phyloP scores from a whole-genome alignment of 2,113 vertebrate species.

The Strix uralensis region DNA sequence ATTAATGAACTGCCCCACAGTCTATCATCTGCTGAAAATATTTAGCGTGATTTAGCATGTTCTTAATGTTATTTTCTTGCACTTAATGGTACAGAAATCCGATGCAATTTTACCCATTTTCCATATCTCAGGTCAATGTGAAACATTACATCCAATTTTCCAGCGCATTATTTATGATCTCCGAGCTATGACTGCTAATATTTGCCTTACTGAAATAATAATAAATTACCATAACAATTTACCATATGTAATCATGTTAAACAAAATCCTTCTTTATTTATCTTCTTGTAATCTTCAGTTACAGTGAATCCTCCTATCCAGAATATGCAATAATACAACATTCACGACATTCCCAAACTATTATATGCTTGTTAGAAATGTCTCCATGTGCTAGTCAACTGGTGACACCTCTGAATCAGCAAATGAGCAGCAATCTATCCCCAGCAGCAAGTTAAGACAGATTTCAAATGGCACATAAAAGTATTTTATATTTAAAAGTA shows the following conservation, averaged over 20 bases:
- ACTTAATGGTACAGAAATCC: slow-evolving; percentile 35
- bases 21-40: slow-evolving; percentile 14
- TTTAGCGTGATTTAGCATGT: not conserved
- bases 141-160: slow-evolving; percentile 26
- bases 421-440: not conserved
- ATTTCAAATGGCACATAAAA: not conserved
- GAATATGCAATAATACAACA: not conserved
- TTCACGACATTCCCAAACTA: not conserved
- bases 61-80: slow-evolving; percentile 16
- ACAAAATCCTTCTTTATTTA: slow-evolving; percentile 28
- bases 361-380: not conserved
- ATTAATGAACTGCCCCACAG: slow-evolving; percentile 24
- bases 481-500: not conserved
- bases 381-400: not conserved
- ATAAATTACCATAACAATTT: slow-evolving; percentile 50
- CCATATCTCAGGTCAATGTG: slow-evolving; percentile 15
- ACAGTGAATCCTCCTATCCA: not conserved
- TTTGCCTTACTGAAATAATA: slow-evolving; percentile 26
- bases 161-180: slow-evolving; percentile 44
- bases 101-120: not conserved
- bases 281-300: slow-evolving; percentile 17
- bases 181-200: slow-evolving; percentile 39
- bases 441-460: not conserved
- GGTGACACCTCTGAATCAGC: not conserved
- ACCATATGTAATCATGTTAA: slow-evolving; percentile 40